Base-by-base conservation (phyloP, 2,888 invertebrate genomes). In the Pecten maximus region DNA sequence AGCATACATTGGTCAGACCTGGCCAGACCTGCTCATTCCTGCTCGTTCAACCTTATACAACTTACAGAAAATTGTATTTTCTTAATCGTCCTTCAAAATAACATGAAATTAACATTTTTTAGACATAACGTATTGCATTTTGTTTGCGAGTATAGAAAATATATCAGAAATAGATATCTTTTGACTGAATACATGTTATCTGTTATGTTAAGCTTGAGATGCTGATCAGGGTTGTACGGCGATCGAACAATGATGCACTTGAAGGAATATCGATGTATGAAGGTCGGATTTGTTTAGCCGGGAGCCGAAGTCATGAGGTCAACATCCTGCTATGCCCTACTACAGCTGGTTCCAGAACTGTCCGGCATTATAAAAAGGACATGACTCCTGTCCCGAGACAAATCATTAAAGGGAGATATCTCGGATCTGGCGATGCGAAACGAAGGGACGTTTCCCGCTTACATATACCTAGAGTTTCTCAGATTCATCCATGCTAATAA, bases 221-320 rank as follows among this genome's bases (percentile, higher is more conserved):
- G 35, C 74, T 74, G 35, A 15, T 23, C 74, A 12, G 35, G 6
- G 74, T 0, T 12, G 8, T 15, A 15, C 12, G 74, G 35, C 10
- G 74, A 74, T 74, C 74, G 74, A 74, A 74, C 74, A 74, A 74
- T 74, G 35, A 74, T 74, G 74, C 74, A 35, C 74, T 74, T 74
- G 74, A 74, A 74, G 74, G 74, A 74, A 74, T 74, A 74, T 74
- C 35, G 74, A 74, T 74, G 35, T 28, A 74, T 74, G 74, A 74
- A 74, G 74, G 74, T 74, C 74, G 74, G 74, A 74, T 74, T 74
- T 74, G 74, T 74, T 74, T 74, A 74, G 74, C 74, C 74, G 74
- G 35, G 74, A 28, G 28, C 74, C 6, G 74, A 15, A 35, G 74
- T 74, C 74, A 74, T 12, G 74, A 74, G 74, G 74, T 74, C 74